Evolutionary conservation across 2,888 invertebrate genomes (phyloP).

Genomic region (Silvanus unidentatus): DNA sequence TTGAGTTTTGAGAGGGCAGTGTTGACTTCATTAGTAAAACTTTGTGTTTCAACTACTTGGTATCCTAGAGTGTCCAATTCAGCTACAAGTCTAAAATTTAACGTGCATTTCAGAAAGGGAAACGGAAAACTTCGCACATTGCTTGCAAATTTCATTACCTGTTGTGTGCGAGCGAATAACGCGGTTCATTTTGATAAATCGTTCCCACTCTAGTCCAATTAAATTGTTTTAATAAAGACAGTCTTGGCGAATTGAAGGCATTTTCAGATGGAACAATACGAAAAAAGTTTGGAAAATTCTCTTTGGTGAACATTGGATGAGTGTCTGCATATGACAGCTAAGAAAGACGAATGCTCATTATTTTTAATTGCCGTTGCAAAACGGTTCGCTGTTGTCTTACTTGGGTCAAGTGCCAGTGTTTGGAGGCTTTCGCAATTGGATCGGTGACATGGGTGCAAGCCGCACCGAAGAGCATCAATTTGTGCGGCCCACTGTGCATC

Average conservation of each 20-base stretch:
- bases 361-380: too few relatives aligned
- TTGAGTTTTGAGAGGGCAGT: constrained; percentile 73
- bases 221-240: constrained; percentile 81
- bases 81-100: constrained; percentile 65
- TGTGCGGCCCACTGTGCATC: constrained; percentile 90
- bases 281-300: constrained; percentile 94
- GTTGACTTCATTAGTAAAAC: constrained; percentile 84
- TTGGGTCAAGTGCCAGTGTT: constrained; percentile 95
- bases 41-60: constrained; percentile 81
- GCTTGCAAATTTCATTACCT: constrained; percentile 49
- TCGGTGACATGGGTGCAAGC: constrained; percentile 96
- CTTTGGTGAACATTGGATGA: constrained; percentile 92
- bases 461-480: constrained; percentile 93
- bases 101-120: too few relatives aligned
- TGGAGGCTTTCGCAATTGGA: constrained; percentile 93
- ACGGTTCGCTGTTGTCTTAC: constrained; percentile 44
- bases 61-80: constrained; percentile 77
- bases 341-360: too few relatives aligned
- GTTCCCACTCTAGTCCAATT: constrained; percentile 98
- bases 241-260: constrained; percentile 88
- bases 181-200: constrained; percentile 91
- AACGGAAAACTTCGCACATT: too few relatives aligned
- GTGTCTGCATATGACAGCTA: constrained; percentile 95
- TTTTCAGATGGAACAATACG: constrained; percentile 95
- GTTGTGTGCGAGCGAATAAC: constrained; percentile 69